Percentiles rank a stretch among this genome's conserved stretches.
phyloP scores from a whole-genome alignment of 2,888 invertebrate species.

The Tortricodes alternella region DNA sequence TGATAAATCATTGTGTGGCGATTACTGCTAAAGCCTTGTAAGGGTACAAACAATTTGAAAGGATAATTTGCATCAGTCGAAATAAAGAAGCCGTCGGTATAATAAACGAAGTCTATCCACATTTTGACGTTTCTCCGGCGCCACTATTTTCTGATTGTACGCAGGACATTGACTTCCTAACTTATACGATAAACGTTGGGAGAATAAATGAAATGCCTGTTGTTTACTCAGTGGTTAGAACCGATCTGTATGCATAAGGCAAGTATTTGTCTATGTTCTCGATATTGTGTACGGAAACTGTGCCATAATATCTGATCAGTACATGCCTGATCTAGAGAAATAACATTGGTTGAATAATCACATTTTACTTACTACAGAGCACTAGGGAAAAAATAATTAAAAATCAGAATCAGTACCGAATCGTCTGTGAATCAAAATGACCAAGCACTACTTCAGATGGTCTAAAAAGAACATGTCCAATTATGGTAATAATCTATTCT shows the following conservation, averaged over 20 bases:
- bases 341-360: too few species aligned
- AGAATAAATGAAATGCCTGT: conserved; percentile 17
- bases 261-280: conserved; percentile 2
- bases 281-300: neutral
- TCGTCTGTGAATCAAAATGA: too few species aligned
- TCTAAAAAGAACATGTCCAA: too few species aligned
- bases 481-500: too few species aligned
- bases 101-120: neutral
- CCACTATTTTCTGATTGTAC: neutral
- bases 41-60: too few species aligned
- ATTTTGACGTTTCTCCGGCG: neutral
- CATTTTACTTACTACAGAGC: too few species aligned
- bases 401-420: too few species aligned
- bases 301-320: neutral
- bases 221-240: conserved; percentile 10
- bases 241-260: conserved; percentile 19
- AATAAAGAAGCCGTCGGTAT: neutral
- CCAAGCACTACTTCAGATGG: too few species aligned
- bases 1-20: too few species aligned
- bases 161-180: conserved; percentile 5
- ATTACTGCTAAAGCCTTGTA: too few species aligned
- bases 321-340: neutral
- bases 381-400: too few species aligned
- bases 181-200: conserved; percentile 5
- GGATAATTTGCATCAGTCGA: too few species aligned